Evolutionary conservation across 30 jellyfish, hydroid and myxozoan species (phyloP), one percentile per base, ranked within the genome.

Genomic region (Aurelia aurita): DNA sequence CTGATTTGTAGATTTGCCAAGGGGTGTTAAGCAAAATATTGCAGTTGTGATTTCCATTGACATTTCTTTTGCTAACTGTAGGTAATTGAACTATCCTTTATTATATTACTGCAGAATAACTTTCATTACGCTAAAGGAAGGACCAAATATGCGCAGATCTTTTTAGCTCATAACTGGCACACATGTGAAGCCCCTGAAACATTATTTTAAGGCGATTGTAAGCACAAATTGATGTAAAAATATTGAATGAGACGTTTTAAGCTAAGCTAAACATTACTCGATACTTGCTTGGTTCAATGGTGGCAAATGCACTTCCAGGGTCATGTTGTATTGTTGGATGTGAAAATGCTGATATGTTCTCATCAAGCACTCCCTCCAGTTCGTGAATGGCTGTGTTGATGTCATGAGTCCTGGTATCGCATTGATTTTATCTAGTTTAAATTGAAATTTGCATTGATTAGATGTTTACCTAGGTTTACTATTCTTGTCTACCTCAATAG

Each of bases 311-410:
- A 81, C 57, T 46, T 72, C 85, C 73, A 43, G 85, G 91, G 84
- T 20, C 73, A 4, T 11, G 51, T 39, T 6, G 20, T 22, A 22
- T 22, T 29, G 28, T 13, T 51, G 54, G 54, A 74, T 54, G 49
- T 62, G 47, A 35, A 69, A 27, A 54, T 72, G 58, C 39, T 53
- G 75, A 35, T 49, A 59, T 60, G 60, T 74, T 25, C 20, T 32
- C n/a, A 72, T 19, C 20, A 43, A 27, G 80, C 72, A 81, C 91
- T 81, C 91, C 91, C 91, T 81, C 91, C 80, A 81, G 91, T 81
- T 81, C 91, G 91, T 81, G 69, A 81, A 58, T 19, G 91, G 91
- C 91, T 81, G 91, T 81, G 91, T 81, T 81, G 91, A 81, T 81
- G 91, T 81, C 91, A 81, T 81, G 91, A 81, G 23, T 64, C 59